Evolutionary conservation across 2,888 invertebrate species (phyloP), one percentile per base, ranked within the genome.

Genomic region (Drosophila colorata): DNA sequence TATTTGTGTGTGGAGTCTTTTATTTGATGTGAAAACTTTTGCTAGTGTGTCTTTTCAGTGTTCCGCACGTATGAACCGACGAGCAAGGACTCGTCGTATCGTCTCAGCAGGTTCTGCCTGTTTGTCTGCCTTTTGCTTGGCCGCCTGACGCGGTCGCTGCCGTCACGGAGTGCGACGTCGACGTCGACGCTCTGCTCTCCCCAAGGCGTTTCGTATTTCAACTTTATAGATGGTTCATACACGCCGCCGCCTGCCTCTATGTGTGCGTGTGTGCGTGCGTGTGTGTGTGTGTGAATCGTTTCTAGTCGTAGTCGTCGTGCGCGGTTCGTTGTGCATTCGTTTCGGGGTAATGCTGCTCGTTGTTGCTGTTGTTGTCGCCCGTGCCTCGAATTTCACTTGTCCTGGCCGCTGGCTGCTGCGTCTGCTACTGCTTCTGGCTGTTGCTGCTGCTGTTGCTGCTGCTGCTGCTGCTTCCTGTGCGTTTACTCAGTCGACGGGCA

Each of bases 41-140:
- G 65, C 48, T 67, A 43, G 65, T 77, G 69, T 59, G 71, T 79
- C 68, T 72, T 31, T 69, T 74, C 58, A 78, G 70, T 73, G 88
- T 90, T 90, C 90, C 89, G 89, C 87, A 89, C 91, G 82, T 90
- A 81, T 90, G 91, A 87, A 90, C 88, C 90, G 91, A 90, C 90
- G 89, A 88, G 89, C 90, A 88, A 90, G 90, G 91, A 90, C 91
- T 91, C 90, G 91, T 82, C 90, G 87, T 91, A 85, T 83, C 90
- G 87, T 90, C 90, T 90, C 90, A 89, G 90, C 90, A 90, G 91
- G 89, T 88, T 90, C 89, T 80, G 90, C 89, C 90, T 88, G 89
- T 89, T 90, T 90, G 91, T 90, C 90, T 90, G 90, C 90, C 88
- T 87, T 88, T 90, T 88, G 90, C 79, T 81, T 87, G 81, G 80